Base-by-base conservation (phyloP, 2,113 vertebrate species). In the Gobiocypris rarus region DNA sequence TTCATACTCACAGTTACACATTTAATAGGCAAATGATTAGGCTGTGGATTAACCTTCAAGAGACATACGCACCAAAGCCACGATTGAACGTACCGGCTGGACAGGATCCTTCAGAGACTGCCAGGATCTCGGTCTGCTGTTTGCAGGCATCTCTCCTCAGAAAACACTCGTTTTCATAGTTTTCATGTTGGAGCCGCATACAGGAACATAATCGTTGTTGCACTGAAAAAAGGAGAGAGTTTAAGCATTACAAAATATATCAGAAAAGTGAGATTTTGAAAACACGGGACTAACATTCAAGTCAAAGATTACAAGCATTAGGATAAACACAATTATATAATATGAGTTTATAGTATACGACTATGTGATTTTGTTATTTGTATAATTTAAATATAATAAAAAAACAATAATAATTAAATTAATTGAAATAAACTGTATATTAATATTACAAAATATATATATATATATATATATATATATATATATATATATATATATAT, bases 111-210 rank as follows among this genome's bases (percentile, higher is more conserved):
- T 99, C 97, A 0, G 97, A 97, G 85, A 94, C 92, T 79, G 97
- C 95, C 61, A 97, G 95, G 22, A 99, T 97, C 90, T 99, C 98
- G 0, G 96, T 96, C 93, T 99, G 98, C 90, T 96, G 97, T 89
- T 99, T 99, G 95, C 98, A 99, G 76, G 97, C 96, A n/a, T 98
- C 97, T 85, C 97, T 96, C 41, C 97, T 95, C 92, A 99, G 93
- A 92, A 97, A 98, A 90, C 98, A 99, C 59, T 99, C 97, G 0
- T 99, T 99, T 94, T 97, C 97, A 92, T 97, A 99, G 93, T 97
- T 98, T 92, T 99, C 96, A 0, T 98, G 58, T 98, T 99, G 93
- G 98, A 98, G 92, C 98, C 98, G 34, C 98, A 99, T 85, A 99
- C 97, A 13, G 98, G 97, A 91, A 96, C 95, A n/a, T 98, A 99